Percentiles rank a stretch among this genome's conserved stretches.
Conservation (phyloP, 1,140 invertebrate species). For the Papilio helenus region DNA sequence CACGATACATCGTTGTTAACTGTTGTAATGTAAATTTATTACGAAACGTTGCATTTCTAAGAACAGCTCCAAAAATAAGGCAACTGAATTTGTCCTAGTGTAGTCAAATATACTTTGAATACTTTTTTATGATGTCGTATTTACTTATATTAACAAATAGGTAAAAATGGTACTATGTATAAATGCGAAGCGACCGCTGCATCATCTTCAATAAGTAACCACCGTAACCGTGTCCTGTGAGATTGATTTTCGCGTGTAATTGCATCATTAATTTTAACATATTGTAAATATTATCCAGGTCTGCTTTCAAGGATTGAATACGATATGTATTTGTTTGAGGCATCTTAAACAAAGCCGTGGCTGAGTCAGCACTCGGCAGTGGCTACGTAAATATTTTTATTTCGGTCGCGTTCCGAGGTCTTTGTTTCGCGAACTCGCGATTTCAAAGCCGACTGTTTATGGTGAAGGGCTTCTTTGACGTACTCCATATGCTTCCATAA, state of each 20-base stretch:
- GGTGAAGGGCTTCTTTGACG: slow-evolving; percentile 65
- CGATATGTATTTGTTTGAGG: slow-evolving; percentile 73
- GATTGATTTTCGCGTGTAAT: not conserved
- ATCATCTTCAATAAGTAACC: no score
- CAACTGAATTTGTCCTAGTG: not conserved
- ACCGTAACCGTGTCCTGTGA: not conserved
- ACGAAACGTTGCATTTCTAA: not conserved
- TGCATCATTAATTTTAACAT: not conserved
- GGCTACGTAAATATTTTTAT: slow-evolving; percentile 81
- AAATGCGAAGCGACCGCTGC: no score
- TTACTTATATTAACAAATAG: no score
- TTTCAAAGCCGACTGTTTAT: slow-evolving; percentile 62
- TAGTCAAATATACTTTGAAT: no score
- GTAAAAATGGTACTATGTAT: no score
- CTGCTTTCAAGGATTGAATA: slow-evolving; percentile 53
- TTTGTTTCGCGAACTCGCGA: slow-evolving; percentile 79
- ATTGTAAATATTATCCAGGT: not conserved
- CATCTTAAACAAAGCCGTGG: slow-evolving; percentile 76
- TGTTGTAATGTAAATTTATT: slow-evolving; percentile 4
- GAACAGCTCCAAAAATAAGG: not conserved
- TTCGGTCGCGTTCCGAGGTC: slow-evolving; percentile 67
- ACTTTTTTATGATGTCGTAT: no score
- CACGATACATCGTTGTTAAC: slow-evolving; percentile 1
- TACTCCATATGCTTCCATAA: slow-evolving; percentile 57
- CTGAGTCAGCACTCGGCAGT: slow-evolving; percentile 65